Percentiles rank a stretch among this genome's conserved stretches.
Evolutionary conservation across 2,888 invertebrate genomes (phyloP).

Genomic region (Drosophila silvestris): DNA sequence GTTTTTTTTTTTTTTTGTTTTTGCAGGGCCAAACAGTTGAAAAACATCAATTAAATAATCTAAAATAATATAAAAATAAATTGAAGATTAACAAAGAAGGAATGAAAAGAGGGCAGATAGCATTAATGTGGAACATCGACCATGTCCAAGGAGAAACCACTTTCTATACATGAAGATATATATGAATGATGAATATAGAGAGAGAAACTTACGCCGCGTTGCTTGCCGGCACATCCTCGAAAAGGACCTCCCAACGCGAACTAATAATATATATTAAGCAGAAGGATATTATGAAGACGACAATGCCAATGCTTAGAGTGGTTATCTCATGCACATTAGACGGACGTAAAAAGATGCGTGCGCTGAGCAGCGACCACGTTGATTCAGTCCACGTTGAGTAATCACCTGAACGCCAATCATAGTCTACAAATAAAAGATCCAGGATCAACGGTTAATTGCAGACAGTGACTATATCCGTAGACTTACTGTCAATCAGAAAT

Average conservation of each 20-base stretch:
- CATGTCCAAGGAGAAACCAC: neutral
- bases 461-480: neutral
- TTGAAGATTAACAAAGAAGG: constrained; percentile 23
- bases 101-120: neutral
- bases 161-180: neutral
- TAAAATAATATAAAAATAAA: constrained; percentile 48
- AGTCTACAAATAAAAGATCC: constrained; percentile 86
- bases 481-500: constrained; percentile 89
- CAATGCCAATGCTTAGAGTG: constrained; percentile 83
- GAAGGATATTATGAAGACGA: constrained; percentile 84
- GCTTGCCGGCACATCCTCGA: constrained; percentile 82
- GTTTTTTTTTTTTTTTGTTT: constrained; percentile 9
- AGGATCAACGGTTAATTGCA: neutral
- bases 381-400: constrained; percentile 97
- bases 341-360: constrained; percentile 92
- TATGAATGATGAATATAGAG: neutral
- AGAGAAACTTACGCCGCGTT: constrained; percentile 82
- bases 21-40: constrained; percentile 17
- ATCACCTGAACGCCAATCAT: constrained; percentile 90
- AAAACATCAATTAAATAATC: constrained; percentile 69
- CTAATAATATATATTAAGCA: constrained; percentile 84
- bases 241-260: constrained; percentile 84
- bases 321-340: constrained; percentile 83
- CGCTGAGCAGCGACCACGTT: constrained; percentile 90
- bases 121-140: neutral